Evolutionary conservation across 2,113 vertebrate species (phyloP).

Genomic region (Heterochromis multidens): DNA sequence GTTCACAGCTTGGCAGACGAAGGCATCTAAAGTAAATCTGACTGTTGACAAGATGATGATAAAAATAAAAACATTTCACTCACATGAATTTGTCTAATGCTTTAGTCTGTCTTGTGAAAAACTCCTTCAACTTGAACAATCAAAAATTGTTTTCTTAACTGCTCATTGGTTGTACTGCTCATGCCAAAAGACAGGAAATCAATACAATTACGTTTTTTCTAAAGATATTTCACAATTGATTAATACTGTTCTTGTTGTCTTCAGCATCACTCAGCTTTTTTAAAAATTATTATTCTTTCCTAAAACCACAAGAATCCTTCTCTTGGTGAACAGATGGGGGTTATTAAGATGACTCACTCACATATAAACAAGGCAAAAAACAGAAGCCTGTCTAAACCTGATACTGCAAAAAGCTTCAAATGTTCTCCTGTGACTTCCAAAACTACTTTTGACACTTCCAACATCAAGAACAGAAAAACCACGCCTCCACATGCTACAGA

Average conservation of each 20-base stretch:
- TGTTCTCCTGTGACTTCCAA: background rate
- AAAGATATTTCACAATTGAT: background rate
- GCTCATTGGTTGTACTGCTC: background rate
- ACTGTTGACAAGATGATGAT: background rate
- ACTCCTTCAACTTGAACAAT: background rate
- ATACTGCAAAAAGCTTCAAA: background rate
- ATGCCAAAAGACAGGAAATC: background rate
- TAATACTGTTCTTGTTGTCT: background rate
- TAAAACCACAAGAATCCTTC: background rate
- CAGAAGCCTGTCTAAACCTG: background rate
- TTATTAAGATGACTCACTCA: slow-evolving; percentile 8
- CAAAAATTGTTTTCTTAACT: background rate
- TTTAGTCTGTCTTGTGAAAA: background rate
- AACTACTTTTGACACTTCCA: background rate
- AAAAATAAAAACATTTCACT: background rate
- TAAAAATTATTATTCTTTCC: background rate
- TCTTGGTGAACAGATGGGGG: background rate
- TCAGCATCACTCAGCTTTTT: background rate
- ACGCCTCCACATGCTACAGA: background rate
- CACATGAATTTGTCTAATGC: background rate
- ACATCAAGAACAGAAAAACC: background rate
- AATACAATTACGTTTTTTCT: background rate
- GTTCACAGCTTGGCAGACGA: background rate
- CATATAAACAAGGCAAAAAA: background rate
- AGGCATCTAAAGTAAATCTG: background rate